Conservation (phyloP, 2,113 vertebrate species). For the Chitala chitala region DNA sequence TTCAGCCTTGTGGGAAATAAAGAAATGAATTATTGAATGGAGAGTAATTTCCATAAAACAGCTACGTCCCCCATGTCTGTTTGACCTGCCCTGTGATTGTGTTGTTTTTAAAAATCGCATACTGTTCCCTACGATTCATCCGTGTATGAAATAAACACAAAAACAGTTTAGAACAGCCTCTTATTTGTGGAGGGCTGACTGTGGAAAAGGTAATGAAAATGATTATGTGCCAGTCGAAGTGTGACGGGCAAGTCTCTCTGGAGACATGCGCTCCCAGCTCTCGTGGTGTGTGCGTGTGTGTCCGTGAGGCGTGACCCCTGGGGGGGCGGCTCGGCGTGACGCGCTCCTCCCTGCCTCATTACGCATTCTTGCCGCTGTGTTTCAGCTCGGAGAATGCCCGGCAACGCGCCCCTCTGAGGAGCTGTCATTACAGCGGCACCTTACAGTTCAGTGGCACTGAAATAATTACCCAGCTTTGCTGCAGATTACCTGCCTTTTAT, state of each 20-base stretch:
- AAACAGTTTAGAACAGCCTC: background rate
- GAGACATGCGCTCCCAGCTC: no score
- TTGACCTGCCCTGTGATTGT: background rate
- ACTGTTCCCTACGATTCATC: background rate
- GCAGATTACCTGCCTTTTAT: background rate
- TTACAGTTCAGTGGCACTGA: background rate
- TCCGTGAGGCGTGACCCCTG: no score
- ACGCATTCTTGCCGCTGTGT: background rate
- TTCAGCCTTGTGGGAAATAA: background rate
- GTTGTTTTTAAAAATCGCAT: background rate
- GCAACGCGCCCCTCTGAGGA: background rate
- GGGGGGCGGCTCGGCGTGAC: background rate
- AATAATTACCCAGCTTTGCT: background rate
- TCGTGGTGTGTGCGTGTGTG: no score
- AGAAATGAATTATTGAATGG: conserved; percentile 5
- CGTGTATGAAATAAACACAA: background rate
- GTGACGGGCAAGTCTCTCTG: background rate
- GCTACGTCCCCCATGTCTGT: background rate
- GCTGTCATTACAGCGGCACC: no score
- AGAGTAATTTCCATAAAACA: background rate
- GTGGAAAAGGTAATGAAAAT: background rate
- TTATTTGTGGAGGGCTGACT: background rate
- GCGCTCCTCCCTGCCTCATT: background rate
- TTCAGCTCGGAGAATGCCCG: no score
- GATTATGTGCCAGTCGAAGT: background rate